Base-by-base conservation (phyloP, 1,140 invertebrate genomes). In the Drosophila pachea region DNA sequence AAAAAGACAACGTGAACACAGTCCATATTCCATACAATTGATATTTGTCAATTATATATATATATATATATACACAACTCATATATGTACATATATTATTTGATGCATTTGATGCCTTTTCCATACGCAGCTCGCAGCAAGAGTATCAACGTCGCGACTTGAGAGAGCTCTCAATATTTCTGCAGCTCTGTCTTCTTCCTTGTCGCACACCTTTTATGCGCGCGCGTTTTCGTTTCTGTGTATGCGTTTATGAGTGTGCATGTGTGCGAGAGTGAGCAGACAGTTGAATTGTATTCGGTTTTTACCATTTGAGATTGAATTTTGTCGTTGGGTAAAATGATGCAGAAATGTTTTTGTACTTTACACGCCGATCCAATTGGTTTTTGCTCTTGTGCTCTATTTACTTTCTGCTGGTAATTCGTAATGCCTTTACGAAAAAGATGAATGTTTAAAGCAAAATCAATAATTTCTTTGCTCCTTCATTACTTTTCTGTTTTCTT, bases 231-330 rank as follows among this genome's bases (percentile, higher is more conserved):
- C 63, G 47, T 77, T 36, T 64, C 55, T 70, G 42, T 77, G 22
- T 22, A 22, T 22, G 22, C 22, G 22, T 22, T 22, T 22, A 22
- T 22, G 22, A 22, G 22, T 11, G 38, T 49, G 6, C 11, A 22
- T 60, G 54, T 60, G 32, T 62, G 11, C 7, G 31, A 6, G 36
- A 29, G 40, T 32, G 12, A 12, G 62, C 29, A 59, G 76, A 67
- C 73, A 59, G 59, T 74, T 69, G 54, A 35, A 43, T 52, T 56
- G 63, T 62, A 59, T 64, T 59, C 35, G 11, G 50, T 66, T 78
- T 76, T 83, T 84, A 84, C 79, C 79, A 84, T 84, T 83, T 84
- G 79, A 86, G 76, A 86, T 86, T 60, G 68, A 68, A 71, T 82
- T 78, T 74, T 68, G 72, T 82, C 64, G 60, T 77, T 76, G 78